Percentiles rank a stretch among this genome's conserved stretches.
Evolutionary conservation across 2,113 vertebrate species (phyloP).

Genomic region (Scomber colias): DNA sequence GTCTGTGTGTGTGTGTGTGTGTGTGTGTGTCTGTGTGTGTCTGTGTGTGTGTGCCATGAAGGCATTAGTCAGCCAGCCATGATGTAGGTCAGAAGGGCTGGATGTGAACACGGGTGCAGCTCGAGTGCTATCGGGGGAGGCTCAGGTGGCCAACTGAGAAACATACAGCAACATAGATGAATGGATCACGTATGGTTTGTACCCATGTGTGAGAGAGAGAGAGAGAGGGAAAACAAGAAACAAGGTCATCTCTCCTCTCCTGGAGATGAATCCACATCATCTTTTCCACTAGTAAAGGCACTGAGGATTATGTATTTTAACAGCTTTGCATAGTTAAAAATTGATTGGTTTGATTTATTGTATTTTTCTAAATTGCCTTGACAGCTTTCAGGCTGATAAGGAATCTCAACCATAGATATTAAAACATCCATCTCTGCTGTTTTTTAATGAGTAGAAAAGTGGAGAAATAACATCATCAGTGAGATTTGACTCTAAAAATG

Average conservation of each 20-base stretch:
- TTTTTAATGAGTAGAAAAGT: too few species aligned
- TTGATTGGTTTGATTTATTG: not conserved
- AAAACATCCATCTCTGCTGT: too few species aligned
- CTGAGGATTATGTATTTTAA: not conserved
- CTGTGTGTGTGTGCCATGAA: conserved; percentile 12
- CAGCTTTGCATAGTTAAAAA: not conserved
- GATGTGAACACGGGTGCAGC: conserved; percentile 8
- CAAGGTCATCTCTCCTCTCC: not conserved
- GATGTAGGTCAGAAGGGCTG: conserved; percentile 49
- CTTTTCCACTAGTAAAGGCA: not conserved
- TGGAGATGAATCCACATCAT: not conserved
- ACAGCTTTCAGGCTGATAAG: not conserved
- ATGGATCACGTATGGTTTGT: not conserved
- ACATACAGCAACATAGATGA: not conserved
- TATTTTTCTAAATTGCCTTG: not conserved
- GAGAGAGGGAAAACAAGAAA: not conserved
- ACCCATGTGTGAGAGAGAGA: not conserved
- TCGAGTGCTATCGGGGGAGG: not conserved
- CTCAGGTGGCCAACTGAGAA: conserved; percentile 51
- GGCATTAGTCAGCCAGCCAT: conserved; percentile 29
- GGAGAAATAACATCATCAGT: too few species aligned
- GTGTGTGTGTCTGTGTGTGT: too few species aligned
- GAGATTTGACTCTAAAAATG: too few species aligned
- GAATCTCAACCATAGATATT: too few species aligned
- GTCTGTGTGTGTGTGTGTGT: conserved; percentile 1